Percentiles rank a stretch among this genome's conserved stretches.
These are phyloP conservation scores for Cantharis rustica DNA, from an alignment of 2,888 invertebrate genomes.

Conservation along the genomic window DNA sequence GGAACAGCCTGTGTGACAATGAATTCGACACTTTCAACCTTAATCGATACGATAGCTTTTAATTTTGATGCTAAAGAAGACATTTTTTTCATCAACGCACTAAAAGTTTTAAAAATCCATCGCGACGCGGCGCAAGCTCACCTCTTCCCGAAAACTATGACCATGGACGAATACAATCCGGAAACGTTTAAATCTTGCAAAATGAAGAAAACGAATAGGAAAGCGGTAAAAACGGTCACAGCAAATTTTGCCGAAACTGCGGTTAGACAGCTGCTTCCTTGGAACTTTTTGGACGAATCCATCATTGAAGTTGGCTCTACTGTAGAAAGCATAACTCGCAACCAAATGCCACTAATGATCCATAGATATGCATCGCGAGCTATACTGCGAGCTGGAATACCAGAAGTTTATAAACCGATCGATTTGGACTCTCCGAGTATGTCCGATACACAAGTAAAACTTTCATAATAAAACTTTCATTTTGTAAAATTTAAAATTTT, in stretches of 20 bases:
- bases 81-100: conserved; percentile 64
- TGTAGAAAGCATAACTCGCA: conserved; percentile 47
- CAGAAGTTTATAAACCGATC: conserved; percentile 40
- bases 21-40: conserved; percentile 63
- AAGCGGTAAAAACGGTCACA: conserved; percentile 48
- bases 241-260: conserved; percentile 41
- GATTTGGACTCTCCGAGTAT: conserved; percentile 65
- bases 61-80: conserved; percentile 60
- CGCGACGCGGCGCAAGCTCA: conserved; percentile 47
- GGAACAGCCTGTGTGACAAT: conserved; percentile 67
- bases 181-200: conserved; percentile 47
- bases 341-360: conserved; percentile 43
- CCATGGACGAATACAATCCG: conserved; percentile 46
- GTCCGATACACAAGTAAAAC: conserved; percentile 62
- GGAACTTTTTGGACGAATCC: conserved; percentile 44
- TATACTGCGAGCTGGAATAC: conserved; percentile 34
- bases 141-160: conserved; percentile 46
- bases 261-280: conserved; percentile 43
- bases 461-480: not conserved
- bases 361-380: conserved; percentile 38
- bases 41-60: conserved; percentile 59
- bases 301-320: conserved; percentile 48
- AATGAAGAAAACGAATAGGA: conserved; percentile 46
- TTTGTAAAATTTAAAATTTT: not conserved
- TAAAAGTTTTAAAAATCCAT: conserved; percentile 63